Base-by-base conservation (phyloP, 2,888 invertebrate genomes). In the Folsomia candida region DNA sequence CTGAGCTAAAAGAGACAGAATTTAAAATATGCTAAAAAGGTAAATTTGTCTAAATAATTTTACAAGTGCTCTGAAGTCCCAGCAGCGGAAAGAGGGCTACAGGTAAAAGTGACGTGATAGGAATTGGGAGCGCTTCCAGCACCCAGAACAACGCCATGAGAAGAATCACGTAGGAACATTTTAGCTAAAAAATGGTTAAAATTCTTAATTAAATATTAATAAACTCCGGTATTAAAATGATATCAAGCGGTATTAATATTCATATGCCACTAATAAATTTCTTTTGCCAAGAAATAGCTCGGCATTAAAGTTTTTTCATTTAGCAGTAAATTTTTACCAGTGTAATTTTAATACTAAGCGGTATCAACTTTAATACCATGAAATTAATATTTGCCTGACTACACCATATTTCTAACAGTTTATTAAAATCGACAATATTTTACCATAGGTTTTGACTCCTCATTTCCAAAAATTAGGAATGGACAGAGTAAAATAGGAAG, bases 101-200 rank as follows among this genome's bases (percentile, higher is more conserved):
- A 0, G 93, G 93, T 70, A 93, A 86, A 84, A 93, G 88, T 0
- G 92, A 91, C 0, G 93, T 93, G 1, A 93, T 88, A 0, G 93
- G 90, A 1, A 93, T 84, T 0, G 93, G 93, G 0, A 93, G 83
- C 0, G 90, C 89, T 82, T 93, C 93, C 58, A 91, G 87, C 72
- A 93, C 91, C 93, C 93, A 92, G 83, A 87, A 92, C 37, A 89
- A 85, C 0, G 91, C 90, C 93, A 93, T 93, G 75, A 92, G 85
- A 1, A 89, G 82, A 0, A 93, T 89, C 26, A 92, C 89, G 82
- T 90, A 93, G 83, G 91, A 88, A 81, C 93, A 93, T 84, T 47
- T 47, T 47, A 47, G 47, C 47, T 47, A 18, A 9, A 47, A 47
- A n/a, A n/a, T n/a, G n/a, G n/a, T 47, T 47, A 47, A 47, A 47